These are phyloP conservation scores for Tetanocera ferruginea DNA, from an alignment of 2,888 invertebrate species.

Conservation along the genomic window DNA sequence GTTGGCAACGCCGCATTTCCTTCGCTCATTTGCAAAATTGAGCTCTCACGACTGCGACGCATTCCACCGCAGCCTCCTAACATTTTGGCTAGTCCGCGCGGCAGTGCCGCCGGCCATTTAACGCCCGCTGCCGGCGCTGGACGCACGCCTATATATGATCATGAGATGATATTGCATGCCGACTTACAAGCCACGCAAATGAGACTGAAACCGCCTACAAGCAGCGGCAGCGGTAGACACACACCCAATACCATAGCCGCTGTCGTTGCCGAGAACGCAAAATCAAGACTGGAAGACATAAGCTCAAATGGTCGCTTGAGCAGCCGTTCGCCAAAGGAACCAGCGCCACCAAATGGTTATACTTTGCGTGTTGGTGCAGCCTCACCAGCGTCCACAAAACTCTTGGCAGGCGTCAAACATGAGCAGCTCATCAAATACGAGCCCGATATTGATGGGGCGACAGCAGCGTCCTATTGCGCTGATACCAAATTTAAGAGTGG, in stretches of 20 bases:
- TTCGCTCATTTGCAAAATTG: conserved; percentile 66
- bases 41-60: conserved; percentile 62
- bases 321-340: conserved; percentile 52
- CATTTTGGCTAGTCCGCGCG: conserved; percentile 46
- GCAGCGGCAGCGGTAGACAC: conserved; percentile 46
- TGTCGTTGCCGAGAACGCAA: conserved; percentile 23
- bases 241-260: conserved; percentile 46
- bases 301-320: conserved; percentile 56
- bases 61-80: conserved; percentile 63
- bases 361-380: conserved; percentile 42
- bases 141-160: conserved; percentile 52
- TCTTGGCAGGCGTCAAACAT: conserved; percentile 58
- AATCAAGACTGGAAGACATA: conserved; percentile 45
- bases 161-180: conserved; percentile 52
- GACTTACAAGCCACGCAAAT: conserved; percentile 51
- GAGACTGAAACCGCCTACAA: conserved; percentile 47
- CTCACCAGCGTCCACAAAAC: conserved; percentile 49
- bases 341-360: conserved; percentile 48
- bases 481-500: conserved; percentile 60
- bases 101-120: conserved; percentile 15
- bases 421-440: conserved; percentile 61
- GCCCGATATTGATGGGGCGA: conserved; percentile 53
- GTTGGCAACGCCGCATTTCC: conserved; percentile 45
- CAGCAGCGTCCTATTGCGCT: conserved; percentile 45
- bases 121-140: conserved; percentile 33